Evolutionary conservation across 1,140 invertebrate genomes (phyloP).

Genomic region (Drosophila murphyi): DNA sequence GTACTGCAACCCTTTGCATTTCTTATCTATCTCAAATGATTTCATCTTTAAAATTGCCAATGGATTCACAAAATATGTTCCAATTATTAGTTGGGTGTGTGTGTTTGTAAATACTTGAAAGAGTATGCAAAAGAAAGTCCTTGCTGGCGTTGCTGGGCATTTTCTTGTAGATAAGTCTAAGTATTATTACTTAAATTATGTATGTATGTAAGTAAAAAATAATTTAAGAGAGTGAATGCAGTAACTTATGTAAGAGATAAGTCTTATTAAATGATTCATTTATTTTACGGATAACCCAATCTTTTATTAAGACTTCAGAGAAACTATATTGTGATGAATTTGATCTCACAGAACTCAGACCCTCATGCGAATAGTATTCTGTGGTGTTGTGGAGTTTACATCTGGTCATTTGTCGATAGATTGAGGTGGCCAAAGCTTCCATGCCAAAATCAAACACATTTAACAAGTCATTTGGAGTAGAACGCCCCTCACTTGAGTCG

Average conservation of each 20-base stretch:
- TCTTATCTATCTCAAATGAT: conserved; percentile 40
- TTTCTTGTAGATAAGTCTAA: conserved; percentile 47
- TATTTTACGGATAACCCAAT: too few relatives aligned
- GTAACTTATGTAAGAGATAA: too few relatives aligned
- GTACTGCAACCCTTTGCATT: conserved; percentile 22
- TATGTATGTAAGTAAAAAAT: not conserved
- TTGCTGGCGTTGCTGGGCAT: not conserved
- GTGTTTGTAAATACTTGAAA: conserved; percentile 38
- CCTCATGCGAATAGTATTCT: not conserved
- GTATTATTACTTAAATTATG: conserved; percentile 27
- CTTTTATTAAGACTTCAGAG: too few relatives aligned
- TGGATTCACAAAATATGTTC: not conserved
- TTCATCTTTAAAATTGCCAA: conserved; percentile 24
- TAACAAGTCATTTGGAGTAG: conserved; percentile 63
- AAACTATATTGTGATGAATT: too few relatives aligned
- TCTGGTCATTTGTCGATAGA: conserved; percentile 1
- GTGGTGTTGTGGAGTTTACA: not conserved
- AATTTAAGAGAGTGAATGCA: too few relatives aligned
- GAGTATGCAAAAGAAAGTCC: conserved; percentile 47
- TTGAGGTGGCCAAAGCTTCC: conserved; percentile 3
- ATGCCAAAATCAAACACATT: conserved; percentile 70
- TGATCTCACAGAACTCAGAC: not conserved
- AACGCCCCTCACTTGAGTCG: conserved; percentile 36
- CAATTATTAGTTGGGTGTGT: not conserved
- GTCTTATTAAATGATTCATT: too few relatives aligned